Evolutionary conservation across 1,140 invertebrate species (phyloP), one percentile per base, ranked within the genome.

Genomic region (Apis florea): DNA sequence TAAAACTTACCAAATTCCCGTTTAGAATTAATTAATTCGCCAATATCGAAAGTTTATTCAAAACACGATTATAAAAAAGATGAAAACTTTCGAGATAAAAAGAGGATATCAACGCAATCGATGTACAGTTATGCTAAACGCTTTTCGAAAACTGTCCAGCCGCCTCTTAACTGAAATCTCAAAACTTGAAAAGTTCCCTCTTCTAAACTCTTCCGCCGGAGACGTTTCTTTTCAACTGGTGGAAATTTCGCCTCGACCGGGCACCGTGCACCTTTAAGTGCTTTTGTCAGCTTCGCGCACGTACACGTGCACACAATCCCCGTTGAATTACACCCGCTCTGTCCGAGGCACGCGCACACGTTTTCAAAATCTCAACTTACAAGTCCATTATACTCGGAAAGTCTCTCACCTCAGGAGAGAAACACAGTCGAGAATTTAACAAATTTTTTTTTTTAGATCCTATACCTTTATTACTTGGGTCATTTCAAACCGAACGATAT

Each of bases 271-370:
- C 19, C 31, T 24, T 59, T 47, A 72, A 58, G 54, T 47, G 58
- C 70, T 72, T 59, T 73, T 73, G 70, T 58, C 70, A 73, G 26
- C 26, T n/a, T 5, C 54, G 21, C 19, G 21, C 31, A 19, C 53
- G 12, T n/a, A 47, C 31, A 19, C 24, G 24, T 10, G 24, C 4
- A 9, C 26, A 21, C 26, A 21, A 1, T 63, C 15, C 17, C 2
- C 31, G 19, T 40, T 40, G 11, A 11, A 40, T 21, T 19, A 21
- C 11, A 13, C 3, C 10, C 17, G 8, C 6, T 5, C 19, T 13
- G 31, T n/a, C 21, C 2, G 0, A 21, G 12, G n/a, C 40, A 47
- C 31, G 64, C 4, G 19, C 64, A 12, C 40, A 12, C 24, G 21
- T 11, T 13, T n/a, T 12, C 21, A 47, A 67, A 49, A 67, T n/a